A percentile compares a stretch with the other conserved stretches of the same genome.
Conservation (phyloP, 2,888 invertebrate genomes). For the Pherbina coryleti region DNA sequence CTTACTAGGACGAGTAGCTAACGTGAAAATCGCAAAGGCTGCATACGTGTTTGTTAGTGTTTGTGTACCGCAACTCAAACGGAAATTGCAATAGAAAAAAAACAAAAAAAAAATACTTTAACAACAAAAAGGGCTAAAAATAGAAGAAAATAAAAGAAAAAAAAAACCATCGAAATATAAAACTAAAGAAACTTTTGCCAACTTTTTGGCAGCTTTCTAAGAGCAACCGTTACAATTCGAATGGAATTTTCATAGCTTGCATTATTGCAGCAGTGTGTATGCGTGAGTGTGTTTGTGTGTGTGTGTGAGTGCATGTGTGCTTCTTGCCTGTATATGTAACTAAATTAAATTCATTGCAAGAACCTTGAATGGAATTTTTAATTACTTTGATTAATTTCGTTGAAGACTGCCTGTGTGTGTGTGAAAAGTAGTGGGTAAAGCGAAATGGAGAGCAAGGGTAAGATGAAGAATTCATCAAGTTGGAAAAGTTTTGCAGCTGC, state of each 20-base stretch:
- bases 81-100: slow-evolving; percentile 17
- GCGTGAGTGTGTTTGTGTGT: slow-evolving; percentile 15
- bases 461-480: not conserved
- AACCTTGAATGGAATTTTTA: slow-evolving; percentile 58
- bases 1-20: not conserved
- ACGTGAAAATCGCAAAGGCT: not conserved
- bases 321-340: slow-evolving; percentile 23
- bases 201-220: slow-evolving; percentile 17
- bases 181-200: slow-evolving; percentile 21
- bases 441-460: not conserved
- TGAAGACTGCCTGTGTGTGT: slow-evolving; percentile 43
- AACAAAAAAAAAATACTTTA: not conserved
- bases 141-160: not conserved
- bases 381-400: slow-evolving; percentile 58
- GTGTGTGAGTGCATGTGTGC: slow-evolving; percentile 32
- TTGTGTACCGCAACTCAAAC: not conserved
- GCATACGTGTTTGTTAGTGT: not conserved
- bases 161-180: not conserved
- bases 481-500: slow-evolving; percentile 1
- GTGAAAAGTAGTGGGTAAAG: not conserved
- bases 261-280: not conserved
- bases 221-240: slow-evolving; percentile 25
- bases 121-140: not conserved
- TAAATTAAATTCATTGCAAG: slow-evolving; percentile 55
- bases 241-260: not conserved